These are phyloP conservation scores for Clarias magur DNA, from an alignment of 2,113 vertebrate genomes.

Conservation along the genomic window DNA sequence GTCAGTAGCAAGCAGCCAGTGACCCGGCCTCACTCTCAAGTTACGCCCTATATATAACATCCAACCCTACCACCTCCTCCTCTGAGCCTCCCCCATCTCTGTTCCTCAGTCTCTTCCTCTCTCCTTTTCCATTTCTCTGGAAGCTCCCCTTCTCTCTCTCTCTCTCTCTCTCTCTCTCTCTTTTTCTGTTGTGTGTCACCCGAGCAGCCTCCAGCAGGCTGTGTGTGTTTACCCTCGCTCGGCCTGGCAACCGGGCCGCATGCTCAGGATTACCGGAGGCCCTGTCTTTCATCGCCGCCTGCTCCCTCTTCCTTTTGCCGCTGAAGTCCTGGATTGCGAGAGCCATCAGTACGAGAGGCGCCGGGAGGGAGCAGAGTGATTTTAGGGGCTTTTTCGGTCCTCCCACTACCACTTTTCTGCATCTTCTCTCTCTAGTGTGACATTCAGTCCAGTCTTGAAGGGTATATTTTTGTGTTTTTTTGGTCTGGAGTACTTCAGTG, in stretches of 20 bases:
- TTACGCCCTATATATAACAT: constrained; percentile 94
- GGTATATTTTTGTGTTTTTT: constrained; percentile 21
- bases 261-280: constrained; percentile 75
- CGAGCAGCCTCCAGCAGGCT: constrained; percentile 74
- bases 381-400: constrained; percentile 25
- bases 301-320: constrained; percentile 53
- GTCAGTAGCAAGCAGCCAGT: constrained; percentile 78
- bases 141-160: constrained; percentile 71
- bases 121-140: constrained; percentile 76
- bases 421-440: not conserved
- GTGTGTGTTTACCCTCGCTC: constrained; percentile 70
- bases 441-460: not conserved
- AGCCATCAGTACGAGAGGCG: constrained; percentile 56
- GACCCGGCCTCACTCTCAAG: constrained; percentile 90
- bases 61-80: constrained; percentile 73
- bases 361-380: constrained; percentile 43
- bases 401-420: constrained; percentile 30
- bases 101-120: constrained; percentile 78
- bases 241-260: constrained; percentile 72
- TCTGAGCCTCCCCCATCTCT: constrained; percentile 66
- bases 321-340: constrained; percentile 63
- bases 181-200: constrained; percentile 68
- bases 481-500: constrained; percentile 25
- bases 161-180: constrained; percentile 57
- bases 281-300: constrained; percentile 57